Percentiles rank a stretch among this genome's conserved stretches.
phyloP scores from a whole-genome alignment of 2,888 invertebrate genomes.

The Homarus gammarus region DNA sequence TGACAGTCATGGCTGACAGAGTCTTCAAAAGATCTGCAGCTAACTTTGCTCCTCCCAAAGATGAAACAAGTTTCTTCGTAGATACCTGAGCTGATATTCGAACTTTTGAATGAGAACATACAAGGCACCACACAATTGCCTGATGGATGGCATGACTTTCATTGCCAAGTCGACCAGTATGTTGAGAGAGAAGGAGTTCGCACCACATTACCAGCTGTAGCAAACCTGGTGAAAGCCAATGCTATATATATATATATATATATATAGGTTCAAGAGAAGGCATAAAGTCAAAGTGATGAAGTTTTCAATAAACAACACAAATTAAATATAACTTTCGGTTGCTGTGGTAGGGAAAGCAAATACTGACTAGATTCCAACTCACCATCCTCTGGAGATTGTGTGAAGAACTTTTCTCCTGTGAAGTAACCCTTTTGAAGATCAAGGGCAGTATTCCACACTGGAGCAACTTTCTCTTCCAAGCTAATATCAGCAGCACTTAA shows the following conservation, averaged over 20 bases:
- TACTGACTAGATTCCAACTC: slow-evolving; percentile 72
- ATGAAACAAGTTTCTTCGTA: slow-evolving; percentile 58
- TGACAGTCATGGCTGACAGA: slow-evolving; percentile 43
- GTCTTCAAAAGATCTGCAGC: slow-evolving; percentile 55
- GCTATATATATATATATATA: background rate
- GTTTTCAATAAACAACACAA: no score
- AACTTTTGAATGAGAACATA: slow-evolving; percentile 66
- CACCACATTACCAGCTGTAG: slow-evolving; percentile 63
- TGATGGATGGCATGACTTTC: slow-evolving; percentile 36
- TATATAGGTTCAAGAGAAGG: no score
- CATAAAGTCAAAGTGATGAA: no score
- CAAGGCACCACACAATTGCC: slow-evolving; percentile 65
- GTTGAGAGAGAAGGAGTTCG: slow-evolving; percentile 60
- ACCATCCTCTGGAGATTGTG: slow-evolving; percentile 86
- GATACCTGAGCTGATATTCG: slow-evolving; percentile 62
- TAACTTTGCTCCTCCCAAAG: slow-evolving; percentile 62
- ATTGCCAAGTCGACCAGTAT: slow-evolving; percentile 36
- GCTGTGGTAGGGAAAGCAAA: background rate
- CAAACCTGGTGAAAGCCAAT: slow-evolving; percentile 43
- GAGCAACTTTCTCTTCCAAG: slow-evolving; percentile 80
- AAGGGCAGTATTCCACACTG: slow-evolving; percentile 86
- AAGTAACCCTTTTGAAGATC: slow-evolving; percentile 89
- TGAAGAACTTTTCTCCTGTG: slow-evolving; percentile 89
- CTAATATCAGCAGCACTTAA: slow-evolving; percentile 80
- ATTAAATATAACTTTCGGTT: background rate